Percentiles rank a stretch among this genome's conserved stretches.
These are phyloP conservation scores for Bujurquina vittata DNA, from an alignment of 2,113 vertebrate genomes.

Conservation along the genomic window DNA sequence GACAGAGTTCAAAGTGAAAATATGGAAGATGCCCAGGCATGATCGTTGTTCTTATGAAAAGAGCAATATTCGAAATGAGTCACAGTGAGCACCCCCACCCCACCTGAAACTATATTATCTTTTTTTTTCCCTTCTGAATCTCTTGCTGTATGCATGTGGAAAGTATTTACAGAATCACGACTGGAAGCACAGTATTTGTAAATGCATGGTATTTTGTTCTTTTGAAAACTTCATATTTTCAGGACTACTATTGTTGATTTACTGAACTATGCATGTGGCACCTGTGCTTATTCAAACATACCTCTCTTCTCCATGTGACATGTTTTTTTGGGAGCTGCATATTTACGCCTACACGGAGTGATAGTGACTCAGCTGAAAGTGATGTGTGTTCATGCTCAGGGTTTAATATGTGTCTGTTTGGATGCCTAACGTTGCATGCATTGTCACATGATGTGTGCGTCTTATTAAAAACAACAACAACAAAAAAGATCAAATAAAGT, in stretches of 20 bases:
- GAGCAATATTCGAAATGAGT: neutral
- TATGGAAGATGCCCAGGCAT: neutral
- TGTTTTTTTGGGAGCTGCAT: neutral
- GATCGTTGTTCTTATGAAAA: neutral
- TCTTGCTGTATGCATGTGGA: slow-evolving; percentile 13
- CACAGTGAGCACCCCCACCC: neutral
- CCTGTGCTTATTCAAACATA: neutral
- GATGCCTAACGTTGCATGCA: neutral
- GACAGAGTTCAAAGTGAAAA: neutral
- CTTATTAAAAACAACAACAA: neutral
- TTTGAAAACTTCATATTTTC: neutral
- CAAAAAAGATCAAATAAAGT: slow-evolving; percentile 4
- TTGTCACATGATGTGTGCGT: neutral
- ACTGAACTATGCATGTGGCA: neutral
- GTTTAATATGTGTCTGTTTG: neutral
- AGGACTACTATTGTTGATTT: neutral
- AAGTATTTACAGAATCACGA: slow-evolving; percentile 6
- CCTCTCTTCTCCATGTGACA: neutral
- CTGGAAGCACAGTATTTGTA: slow-evolving; percentile 17
- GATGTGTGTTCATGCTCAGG: neutral
- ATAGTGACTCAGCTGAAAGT: neutral
- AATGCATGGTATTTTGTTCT: slow-evolving; percentile 47
- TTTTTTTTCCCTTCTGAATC: neutral
- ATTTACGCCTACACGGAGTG: neutral
- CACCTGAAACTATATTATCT: neutral